A percentile compares a stretch with the other conserved stretches of the same genome.
Conservation (phyloP, 2,797 vertebrate genomes). For the Siniperca undulata region DNA sequence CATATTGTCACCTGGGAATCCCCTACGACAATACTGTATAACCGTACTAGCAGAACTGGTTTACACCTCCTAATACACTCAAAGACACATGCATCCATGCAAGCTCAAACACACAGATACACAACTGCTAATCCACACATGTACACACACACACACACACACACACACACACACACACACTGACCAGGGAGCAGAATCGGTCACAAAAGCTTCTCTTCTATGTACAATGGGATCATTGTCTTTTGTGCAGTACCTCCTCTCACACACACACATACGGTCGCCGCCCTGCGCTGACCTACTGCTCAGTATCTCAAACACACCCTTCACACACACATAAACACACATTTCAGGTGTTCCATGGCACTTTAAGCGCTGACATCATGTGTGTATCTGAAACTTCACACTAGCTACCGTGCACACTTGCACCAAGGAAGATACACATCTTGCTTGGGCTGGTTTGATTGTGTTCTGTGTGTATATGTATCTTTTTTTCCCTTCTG, state of each 20-base stretch:
- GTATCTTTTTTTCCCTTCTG: neutral
- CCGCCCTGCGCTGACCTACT: slow-evolving; percentile 44
- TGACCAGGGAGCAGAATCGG: slow-evolving; percentile 41
- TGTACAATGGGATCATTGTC: slow-evolving; percentile 77
- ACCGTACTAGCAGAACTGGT: slow-evolving; percentile 63
- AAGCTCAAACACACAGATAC: slow-evolving; percentile 21
- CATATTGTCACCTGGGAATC: slow-evolving; percentile 46
- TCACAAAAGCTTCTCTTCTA: slow-evolving; percentile 57
- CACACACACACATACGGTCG: slow-evolving; percentile 9
- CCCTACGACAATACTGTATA: slow-evolving; percentile 29
- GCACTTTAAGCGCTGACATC: slow-evolving; percentile 26
- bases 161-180: slow-evolving; percentile 38
- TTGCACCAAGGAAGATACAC: slow-evolving; percentile 9
- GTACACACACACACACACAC: slow-evolving; percentile 35
- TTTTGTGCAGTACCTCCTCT: slow-evolving; percentile 34
- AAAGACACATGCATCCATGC: slow-evolving; percentile 9
- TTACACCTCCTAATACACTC: slow-evolving; percentile 33
- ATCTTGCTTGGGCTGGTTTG: neutral
- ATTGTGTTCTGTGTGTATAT: slow-evolving; percentile 10
- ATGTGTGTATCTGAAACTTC: slow-evolving; percentile 36
- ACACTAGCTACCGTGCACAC: neutral
- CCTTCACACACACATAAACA: slow-evolving; percentile 38
- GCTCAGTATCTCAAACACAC: slow-evolving; percentile 57
- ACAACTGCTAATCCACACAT: slow-evolving; percentile 6
- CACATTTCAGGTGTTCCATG: slow-evolving; percentile 34